These are phyloP conservation scores for Clitarchus hookeri DNA, from an alignment of 2,888 invertebrate species.

Conservation along the genomic window DNA sequence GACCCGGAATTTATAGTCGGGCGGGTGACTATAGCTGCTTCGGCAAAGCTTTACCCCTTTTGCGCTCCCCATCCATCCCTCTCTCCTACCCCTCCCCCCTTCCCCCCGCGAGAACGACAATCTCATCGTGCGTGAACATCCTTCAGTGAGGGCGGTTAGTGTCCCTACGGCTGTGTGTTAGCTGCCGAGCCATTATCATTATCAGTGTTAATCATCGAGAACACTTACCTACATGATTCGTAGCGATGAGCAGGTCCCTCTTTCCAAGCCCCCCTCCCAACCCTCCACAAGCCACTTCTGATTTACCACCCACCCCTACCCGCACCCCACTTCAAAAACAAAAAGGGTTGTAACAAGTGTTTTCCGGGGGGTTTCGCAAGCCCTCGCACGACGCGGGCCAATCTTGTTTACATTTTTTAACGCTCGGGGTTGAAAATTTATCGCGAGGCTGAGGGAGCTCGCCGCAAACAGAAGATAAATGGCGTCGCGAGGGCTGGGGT, in stretches of 20 bases:
- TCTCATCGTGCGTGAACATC: not conserved
- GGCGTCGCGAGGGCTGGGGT: not conserved
- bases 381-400: not conserved
- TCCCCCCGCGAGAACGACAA: not conserved
- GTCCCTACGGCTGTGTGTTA: not conserved
- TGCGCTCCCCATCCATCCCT: not conserved
- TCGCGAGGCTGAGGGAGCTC: not conserved
- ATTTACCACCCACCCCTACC: not conserved
- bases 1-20: not conserved
- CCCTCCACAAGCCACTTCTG: not conserved
- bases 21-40: not conserved
- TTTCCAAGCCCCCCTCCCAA: no score
- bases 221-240: not conserved
- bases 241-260: not conserved
- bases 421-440: not conserved
- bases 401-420: conserved; percentile 5
- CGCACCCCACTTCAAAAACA: not conserved
- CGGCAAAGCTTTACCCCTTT: not conserved
- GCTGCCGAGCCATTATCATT: not conserved
- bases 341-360: conserved; percentile 10
- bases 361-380: not conserved
- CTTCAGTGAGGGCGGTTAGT: not conserved
- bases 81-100: not conserved
- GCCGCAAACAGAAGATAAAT: conserved; percentile 14
- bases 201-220: conserved; percentile 2